phyloP scores from a whole-genome alignment of 2,113 vertebrate genomes.

The Quiscalus mexicanus region DNA sequence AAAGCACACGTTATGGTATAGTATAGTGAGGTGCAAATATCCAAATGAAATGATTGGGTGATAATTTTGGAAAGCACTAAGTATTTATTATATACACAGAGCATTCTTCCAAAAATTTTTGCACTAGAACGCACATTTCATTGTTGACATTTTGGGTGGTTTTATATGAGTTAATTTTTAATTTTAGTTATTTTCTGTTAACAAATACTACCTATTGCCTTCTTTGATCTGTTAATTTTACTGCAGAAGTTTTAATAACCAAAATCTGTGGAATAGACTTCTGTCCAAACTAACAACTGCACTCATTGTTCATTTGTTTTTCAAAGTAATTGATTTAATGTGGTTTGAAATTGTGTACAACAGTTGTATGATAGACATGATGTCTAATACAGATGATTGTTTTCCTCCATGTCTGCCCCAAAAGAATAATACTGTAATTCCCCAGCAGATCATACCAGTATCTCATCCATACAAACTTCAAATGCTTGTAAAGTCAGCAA shows the following conservation, averaged over 20 bases:
- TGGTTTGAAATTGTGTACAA: neutral
- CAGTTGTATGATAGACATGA: neutral
- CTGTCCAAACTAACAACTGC: neutral
- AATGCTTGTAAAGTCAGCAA: neutral
- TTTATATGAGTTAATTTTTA: neutral
- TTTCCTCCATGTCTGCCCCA: neutral
- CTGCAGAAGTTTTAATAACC: neutral
- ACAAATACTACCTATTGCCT: neutral
- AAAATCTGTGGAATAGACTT: neutral
- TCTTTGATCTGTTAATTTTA: neutral
- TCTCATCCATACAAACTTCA: neutral
- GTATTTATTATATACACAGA: neutral
- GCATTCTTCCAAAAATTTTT: neutral
- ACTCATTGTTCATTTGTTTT: neutral
- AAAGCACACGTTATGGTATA: neutral
- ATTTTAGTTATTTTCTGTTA: neutral
- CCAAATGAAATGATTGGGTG: neutral
- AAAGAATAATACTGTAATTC: neutral
- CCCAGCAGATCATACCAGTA: neutral
- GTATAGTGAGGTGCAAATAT: neutral
- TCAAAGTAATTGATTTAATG: neutral
- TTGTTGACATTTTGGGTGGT: neutral
- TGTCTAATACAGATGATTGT: neutral
- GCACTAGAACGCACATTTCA: fast-evolving
- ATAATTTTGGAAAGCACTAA: neutral